Percentiles rank a stretch among this genome's conserved stretches.
Evolutionary conservation across 2,888 invertebrate species (phyloP).

Genomic region (Melikaiella ostensackeni): DNA sequence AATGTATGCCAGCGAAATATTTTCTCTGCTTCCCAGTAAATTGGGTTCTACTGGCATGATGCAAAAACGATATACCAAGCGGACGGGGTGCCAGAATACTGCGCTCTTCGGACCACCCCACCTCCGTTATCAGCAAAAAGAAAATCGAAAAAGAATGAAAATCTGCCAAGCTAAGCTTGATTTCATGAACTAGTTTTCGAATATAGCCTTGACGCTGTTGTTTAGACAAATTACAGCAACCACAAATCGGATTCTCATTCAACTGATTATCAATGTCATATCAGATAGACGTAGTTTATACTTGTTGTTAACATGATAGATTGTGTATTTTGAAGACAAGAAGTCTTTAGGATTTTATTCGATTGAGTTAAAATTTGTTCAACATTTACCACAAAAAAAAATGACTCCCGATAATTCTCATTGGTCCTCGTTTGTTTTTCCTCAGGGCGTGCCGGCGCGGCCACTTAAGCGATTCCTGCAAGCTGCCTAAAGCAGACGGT

Average conservation of each 20-base stretch:
- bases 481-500: constrained; percentile 58
- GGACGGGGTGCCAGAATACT: constrained; percentile 32
- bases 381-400: not conserved
- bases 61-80: constrained; percentile 35
- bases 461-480: constrained; percentile 53
- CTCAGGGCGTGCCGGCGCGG: not conserved
- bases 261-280: not conserved
- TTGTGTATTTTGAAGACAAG: too few species aligned
- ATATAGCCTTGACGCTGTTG: constrained; percentile 14
- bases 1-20: constrained; percentile 34
- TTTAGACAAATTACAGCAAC: not conserved
- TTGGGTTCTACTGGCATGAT: constrained; percentile 25
- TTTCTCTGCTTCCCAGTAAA: constrained; percentile 35
- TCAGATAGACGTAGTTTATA: too few species aligned
- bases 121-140: not conserved
- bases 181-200: constrained; percentile 22
- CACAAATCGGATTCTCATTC: not conserved
- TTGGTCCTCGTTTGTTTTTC: not conserved
- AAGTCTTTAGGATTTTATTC: too few species aligned
- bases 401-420: not conserved
- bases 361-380: not conserved
- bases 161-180: constrained; percentile 9
- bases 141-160: constrained; percentile 6
- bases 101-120: not conserved
- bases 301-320: too few species aligned